Percentiles rank a stretch among this genome's conserved stretches.
phyloP scores from a whole-genome alignment of 2,888 invertebrate species.

The Microdon myrmicae region DNA sequence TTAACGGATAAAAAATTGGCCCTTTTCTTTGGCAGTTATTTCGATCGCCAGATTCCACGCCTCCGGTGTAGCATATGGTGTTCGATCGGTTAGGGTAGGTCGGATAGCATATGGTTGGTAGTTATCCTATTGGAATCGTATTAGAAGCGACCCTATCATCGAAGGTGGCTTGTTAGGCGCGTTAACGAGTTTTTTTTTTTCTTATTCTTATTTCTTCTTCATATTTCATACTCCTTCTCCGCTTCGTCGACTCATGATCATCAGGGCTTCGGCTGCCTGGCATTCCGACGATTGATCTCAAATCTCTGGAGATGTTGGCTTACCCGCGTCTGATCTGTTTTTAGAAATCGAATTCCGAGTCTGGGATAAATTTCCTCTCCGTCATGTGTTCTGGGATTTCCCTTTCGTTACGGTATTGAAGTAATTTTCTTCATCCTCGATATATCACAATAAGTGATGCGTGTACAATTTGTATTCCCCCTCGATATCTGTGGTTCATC shows the following conservation, averaged over 20 bases:
- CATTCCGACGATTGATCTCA: constrained; percentile 38
- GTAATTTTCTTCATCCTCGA: constrained; percentile 48
- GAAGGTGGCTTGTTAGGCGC: constrained; percentile 49
- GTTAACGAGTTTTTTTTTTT: constrained; percentile 40
- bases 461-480: constrained; percentile 34
- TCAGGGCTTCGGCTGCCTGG: constrained; percentile 23
- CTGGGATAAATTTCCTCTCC: not conserved
- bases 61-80: constrained; percentile 45
- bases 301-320: constrained; percentile 28
- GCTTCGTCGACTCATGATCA: too few relatives aligned
- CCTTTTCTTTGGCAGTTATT: constrained; percentile 22
- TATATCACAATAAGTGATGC: constrained; percentile 49
- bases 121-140: constrained; percentile 48
- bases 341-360: constrained; percentile 39
- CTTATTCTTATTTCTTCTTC: not conserved
- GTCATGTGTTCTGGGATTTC: constrained; percentile 32
- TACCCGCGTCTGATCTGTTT: constrained; percentile 24
- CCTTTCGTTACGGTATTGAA: constrained; percentile 42
- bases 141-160: constrained; percentile 37
- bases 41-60: constrained; percentile 36
- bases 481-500: too few relatives aligned
- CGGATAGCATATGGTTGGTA: constrained; percentile 13
- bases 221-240: too few relatives aligned
- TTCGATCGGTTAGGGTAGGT: too few relatives aligned
- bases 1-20: constrained; percentile 51